A percentile compares a stretch with the other conserved stretches of the same genome.
Conservation (phyloP, 2,888 invertebrate genomes). For the Adelphocoris suturalis region DNA sequence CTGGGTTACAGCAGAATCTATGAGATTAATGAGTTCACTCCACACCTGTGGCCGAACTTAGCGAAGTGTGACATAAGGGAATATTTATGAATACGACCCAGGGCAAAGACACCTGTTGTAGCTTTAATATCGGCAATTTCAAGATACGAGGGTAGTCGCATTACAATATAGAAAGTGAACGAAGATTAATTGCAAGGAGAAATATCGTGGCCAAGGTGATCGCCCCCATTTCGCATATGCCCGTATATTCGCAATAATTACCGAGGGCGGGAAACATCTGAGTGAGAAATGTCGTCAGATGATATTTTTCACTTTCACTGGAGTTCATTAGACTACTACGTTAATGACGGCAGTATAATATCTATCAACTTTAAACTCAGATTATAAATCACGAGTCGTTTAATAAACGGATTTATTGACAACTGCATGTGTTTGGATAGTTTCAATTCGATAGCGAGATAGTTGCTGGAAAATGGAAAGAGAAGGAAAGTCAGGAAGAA, state of each 20-base stretch:
- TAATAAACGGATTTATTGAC: too few species aligned
- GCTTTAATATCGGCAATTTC: not conserved
- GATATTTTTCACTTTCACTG: not conserved
- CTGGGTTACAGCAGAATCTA: not conserved
- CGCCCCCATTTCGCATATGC: slow-evolving; percentile 50
- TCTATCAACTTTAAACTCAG: too few species aligned
- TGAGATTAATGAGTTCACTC: not conserved
- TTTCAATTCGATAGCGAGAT: too few species aligned
- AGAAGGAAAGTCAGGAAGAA: too few species aligned
- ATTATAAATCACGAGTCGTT: too few species aligned
- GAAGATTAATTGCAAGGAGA: slow-evolving; percentile 31
- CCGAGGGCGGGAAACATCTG: not conserved
- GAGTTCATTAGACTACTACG: not conserved
- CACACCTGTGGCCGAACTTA: slow-evolving; percentile 12
- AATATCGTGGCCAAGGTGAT: slow-evolving; percentile 33
- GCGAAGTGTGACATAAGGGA: not conserved
- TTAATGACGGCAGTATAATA: too few species aligned
- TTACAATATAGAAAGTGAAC: not conserved
- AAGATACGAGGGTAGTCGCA: not conserved
- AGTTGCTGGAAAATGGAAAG: too few species aligned
- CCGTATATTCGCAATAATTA: slow-evolving; percentile 57
- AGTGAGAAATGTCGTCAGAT: not conserved
- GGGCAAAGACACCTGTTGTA: not conserved
- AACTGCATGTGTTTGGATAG: too few species aligned
- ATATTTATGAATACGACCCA: not conserved